A percentile compares a stretch with the other conserved stretches of the same genome.
These are phyloP conservation scores for Eupithecia subumbrata DNA, from an alignment of 2,888 invertebrate species.

Conservation along the genomic window DNA sequence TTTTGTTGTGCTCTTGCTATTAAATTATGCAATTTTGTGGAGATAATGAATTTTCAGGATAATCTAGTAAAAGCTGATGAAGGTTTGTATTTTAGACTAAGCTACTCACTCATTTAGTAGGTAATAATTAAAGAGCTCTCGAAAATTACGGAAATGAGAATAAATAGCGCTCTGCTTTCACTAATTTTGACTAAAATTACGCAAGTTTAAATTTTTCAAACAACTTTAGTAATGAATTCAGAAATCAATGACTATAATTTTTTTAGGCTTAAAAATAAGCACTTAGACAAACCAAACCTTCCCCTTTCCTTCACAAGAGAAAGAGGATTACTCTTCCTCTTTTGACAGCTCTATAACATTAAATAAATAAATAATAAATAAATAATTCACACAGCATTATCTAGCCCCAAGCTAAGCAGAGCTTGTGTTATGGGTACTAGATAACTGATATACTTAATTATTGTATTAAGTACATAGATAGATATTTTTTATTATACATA, in stretches of 20 bases:
- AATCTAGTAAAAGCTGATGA: slow-evolving; percentile 14
- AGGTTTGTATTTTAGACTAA: background rate
- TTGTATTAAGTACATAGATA: too few species aligned
- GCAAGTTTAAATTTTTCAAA: background rate
- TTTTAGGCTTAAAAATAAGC: too few species aligned
- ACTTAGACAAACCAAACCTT: too few species aligned
- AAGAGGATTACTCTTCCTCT: background rate
- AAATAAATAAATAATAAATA: too few species aligned
- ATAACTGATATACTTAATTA: too few species aligned
- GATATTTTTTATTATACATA: too few species aligned
- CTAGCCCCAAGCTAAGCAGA: too few species aligned
- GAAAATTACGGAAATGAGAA: background rate
- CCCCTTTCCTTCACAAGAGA: background rate
- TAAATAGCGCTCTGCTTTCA: background rate
- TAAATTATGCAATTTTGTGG: slow-evolving; percentile 21
- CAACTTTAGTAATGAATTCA: background rate
- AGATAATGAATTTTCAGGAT: slow-evolving; percentile 18
- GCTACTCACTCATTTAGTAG: background rate
- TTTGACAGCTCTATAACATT: background rate
- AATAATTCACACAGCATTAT: too few species aligned
- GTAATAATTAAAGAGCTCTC: background rate
- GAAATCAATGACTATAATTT: too few species aligned
- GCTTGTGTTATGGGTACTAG: too few species aligned
- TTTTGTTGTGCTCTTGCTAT: slow-evolving; percentile 20
- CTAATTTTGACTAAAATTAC: background rate